Percentiles rank a stretch among this genome's conserved stretches.
Conservation (phyloP, 2,113 vertebrate species). For the Prietella phreatophila region DNA sequence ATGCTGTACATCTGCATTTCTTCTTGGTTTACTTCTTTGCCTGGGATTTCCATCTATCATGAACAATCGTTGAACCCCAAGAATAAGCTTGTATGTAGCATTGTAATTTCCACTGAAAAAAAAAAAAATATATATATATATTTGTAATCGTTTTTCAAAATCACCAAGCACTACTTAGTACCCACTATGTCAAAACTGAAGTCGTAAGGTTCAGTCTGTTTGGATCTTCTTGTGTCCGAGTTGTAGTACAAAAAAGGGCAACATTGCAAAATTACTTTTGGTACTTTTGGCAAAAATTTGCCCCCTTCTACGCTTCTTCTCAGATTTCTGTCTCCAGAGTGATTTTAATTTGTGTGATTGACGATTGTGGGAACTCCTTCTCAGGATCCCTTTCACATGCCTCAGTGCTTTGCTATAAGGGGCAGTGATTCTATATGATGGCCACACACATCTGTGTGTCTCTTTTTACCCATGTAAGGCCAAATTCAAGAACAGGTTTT, state of each 20-base stretch:
- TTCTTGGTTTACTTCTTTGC: not conserved
- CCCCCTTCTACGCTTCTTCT: constrained; percentile 37
- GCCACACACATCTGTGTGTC: constrained; percentile 24
- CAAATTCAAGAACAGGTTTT: constrained; percentile 29
- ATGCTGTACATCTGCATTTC: not conserved
- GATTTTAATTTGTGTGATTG: constrained; percentile 28
- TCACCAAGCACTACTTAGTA: not conserved
- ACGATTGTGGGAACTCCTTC: constrained; percentile 40
- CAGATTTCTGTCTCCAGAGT: constrained; percentile 43
- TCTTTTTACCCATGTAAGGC: constrained; percentile 26
- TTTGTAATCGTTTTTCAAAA: not conserved
- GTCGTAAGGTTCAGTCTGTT: not conserved
- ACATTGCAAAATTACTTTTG: constrained; percentile 17
- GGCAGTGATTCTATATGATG: constrained; percentile 35
- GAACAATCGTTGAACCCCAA: not conserved
- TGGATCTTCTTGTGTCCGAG: not conserved
- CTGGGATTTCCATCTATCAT: not conserved
- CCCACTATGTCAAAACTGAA: not conserved
- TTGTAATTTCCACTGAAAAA: not conserved
- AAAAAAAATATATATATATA: not conserved
- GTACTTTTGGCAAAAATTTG: constrained; percentile 34
- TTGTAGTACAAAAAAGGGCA: not conserved
- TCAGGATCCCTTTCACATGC: constrained; percentile 24
- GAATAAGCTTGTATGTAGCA: not conserved
- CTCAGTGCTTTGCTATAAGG: constrained; percentile 43